These are phyloP conservation scores for Amphiura filiformis DNA, from an alignment of 35 echinoderm and acorn worm genomes.

Conservation along the genomic window DNA sequence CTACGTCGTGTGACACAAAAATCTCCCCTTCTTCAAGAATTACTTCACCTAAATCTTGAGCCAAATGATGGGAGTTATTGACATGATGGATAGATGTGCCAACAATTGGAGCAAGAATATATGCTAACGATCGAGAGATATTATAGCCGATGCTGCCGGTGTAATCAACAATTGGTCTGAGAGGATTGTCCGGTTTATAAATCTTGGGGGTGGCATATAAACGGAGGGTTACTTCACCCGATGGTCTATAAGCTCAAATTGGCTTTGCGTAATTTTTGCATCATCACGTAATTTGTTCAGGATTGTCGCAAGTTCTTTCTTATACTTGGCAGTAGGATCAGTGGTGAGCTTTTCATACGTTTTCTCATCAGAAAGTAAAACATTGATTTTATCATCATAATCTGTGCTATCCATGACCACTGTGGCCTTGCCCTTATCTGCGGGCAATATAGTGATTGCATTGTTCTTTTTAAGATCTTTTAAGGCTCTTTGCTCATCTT, in stretches of 20 bases:
- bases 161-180: constrained; percentile 35
- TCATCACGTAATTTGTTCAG: not conserved
- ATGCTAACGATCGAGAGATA: not conserved
- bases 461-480: constrained; percentile 14
- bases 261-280: not conserved
- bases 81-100: constrained; percentile 4
- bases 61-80: constrained; percentile 22
- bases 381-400: constrained; percentile 1
- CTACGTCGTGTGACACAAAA: constrained; percentile 22
- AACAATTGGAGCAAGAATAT: constrained; percentile 7
- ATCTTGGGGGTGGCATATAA: constrained; percentile 21
- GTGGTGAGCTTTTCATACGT: not conserved
- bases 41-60: not conserved
- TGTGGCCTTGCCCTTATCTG: constrained; percentile 19
- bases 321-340: not conserved
- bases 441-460: not conserved
- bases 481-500: not conserved
- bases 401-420: constrained; percentile 17
- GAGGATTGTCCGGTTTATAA: not conserved
- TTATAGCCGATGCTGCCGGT: constrained; percentile 23
- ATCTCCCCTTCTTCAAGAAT: not conserved
- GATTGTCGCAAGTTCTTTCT: not conserved
- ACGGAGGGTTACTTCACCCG: not conserved
- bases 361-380: not conserved
- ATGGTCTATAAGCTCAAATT: not conserved